Conservation (phyloP, 2,888 invertebrate genomes). For the Zygogramma bicolorata region DNA sequence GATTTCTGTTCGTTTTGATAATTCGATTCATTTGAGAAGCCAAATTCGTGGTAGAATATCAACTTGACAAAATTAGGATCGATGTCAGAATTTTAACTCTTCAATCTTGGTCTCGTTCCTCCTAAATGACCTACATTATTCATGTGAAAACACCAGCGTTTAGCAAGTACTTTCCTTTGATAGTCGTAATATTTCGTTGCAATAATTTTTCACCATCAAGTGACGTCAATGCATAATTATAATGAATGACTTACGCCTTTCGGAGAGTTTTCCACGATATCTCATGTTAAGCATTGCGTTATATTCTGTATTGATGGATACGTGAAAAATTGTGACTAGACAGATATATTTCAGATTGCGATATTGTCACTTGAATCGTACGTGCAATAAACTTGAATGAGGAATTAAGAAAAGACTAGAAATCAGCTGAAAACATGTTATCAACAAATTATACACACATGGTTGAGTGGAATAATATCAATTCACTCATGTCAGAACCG, state of each 20-base stretch:
- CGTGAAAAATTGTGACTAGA: background rate
- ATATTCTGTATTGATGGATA: background rate
- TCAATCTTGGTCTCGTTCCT: background rate
- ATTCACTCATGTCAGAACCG: too few relatives aligned
- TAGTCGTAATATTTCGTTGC: background rate
- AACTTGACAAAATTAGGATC: background rate
- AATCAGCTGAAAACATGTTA: too few relatives aligned
- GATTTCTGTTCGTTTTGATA: too few relatives aligned
- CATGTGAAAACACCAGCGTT: background rate
- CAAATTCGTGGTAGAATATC: too few relatives aligned
- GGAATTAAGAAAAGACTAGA: too few relatives aligned
- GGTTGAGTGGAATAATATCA: too few relatives aligned
- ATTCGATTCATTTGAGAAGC: too few relatives aligned
- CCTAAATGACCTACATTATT: background rate
- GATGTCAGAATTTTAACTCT: background rate
- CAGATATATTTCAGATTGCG: too few relatives aligned
- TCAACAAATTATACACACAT: too few relatives aligned
- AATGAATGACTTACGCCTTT: background rate
- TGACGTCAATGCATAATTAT: constrained; percentile 1
- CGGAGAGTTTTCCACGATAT: background rate
- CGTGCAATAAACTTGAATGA: too few relatives aligned
- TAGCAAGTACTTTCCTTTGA: background rate
- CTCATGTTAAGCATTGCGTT: background rate
- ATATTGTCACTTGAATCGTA: too few relatives aligned
- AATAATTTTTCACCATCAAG: background rate